Conservation (phyloP, 2,797 vertebrate species). For the Clamator glandarius region DNA sequence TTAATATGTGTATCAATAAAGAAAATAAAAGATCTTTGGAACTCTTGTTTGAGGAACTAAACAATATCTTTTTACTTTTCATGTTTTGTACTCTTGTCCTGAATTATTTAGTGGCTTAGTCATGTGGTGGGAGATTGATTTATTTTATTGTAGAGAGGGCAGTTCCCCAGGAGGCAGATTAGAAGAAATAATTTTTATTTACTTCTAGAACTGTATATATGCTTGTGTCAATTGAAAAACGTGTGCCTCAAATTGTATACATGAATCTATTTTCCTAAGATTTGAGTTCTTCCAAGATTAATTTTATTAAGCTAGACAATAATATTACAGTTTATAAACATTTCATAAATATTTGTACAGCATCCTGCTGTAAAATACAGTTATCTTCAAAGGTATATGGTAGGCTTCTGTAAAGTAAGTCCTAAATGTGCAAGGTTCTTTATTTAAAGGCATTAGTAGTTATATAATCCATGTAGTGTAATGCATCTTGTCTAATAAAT, state of each 20-base stretch:
- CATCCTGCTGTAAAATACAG: not conserved
- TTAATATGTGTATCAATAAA: no score
- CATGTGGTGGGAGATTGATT: not conserved
- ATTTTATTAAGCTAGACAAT: slow-evolving; percentile 24
- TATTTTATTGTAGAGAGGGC: not conserved
- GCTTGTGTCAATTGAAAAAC: slow-evolving; percentile 41
- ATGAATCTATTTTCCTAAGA: slow-evolving; percentile 34
- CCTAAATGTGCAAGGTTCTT: not conserved
- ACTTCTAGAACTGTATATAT: slow-evolving; percentile 30
- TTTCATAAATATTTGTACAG: not conserved
- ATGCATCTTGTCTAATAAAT: not conserved
- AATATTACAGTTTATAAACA: not conserved
- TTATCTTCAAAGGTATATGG: not conserved
- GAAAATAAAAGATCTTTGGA: not conserved
- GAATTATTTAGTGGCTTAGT: slow-evolving; percentile 10
- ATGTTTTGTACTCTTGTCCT: not conserved
- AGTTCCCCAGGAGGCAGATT: not conserved
- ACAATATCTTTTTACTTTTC: not conserved
- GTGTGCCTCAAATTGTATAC: slow-evolving; percentile 1
- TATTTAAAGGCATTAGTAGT: not conserved
- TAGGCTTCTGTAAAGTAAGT: not conserved
- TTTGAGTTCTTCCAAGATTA: slow-evolving; percentile 50
- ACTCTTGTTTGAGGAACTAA: not conserved
- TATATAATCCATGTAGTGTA: not conserved
- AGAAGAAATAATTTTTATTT: slow-evolving; percentile 19